Conservation (phyloP, 2,113 vertebrate species). For the Herpailurus yagouaroundi region DNA sequence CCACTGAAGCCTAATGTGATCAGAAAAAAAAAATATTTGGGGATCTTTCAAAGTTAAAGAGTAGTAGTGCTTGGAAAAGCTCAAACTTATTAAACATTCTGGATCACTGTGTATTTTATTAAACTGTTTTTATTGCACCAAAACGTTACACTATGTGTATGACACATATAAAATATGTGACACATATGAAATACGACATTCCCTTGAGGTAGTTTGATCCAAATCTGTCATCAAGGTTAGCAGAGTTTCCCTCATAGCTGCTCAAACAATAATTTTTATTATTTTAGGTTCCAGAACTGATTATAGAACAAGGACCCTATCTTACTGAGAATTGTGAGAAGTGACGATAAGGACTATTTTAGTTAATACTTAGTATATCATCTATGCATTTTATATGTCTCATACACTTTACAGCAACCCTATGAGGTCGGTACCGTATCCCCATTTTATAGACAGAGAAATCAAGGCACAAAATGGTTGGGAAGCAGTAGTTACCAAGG, state of each 20-base stretch:
- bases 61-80: background rate
- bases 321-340: constrained; percentile 19
- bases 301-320: background rate
- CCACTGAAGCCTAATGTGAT: background rate
- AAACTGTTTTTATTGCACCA: constrained; percentile 16
- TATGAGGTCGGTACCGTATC: background rate
- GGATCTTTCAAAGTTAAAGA: constrained; percentile 34
- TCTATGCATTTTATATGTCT: background rate
- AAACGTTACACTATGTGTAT: background rate
- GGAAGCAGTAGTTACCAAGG: background rate
- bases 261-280: constrained; percentile 32
- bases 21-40: constrained; percentile 22
- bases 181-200: background rate
- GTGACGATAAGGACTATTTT: background rate
- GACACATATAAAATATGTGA: background rate
- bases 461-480: background rate
- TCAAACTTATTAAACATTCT: constrained; percentile 20
- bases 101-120: background rate
- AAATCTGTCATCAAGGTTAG: background rate
- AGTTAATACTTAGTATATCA: background rate
- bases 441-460: background rate
- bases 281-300: background rate
- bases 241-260: background rate
- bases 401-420: background rate
- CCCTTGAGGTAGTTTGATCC: background rate